These are phyloP conservation scores for Cyrtonyx montezumae DNA, from an alignment of 2,113 vertebrate species.

Conservation along the genomic window DNA sequence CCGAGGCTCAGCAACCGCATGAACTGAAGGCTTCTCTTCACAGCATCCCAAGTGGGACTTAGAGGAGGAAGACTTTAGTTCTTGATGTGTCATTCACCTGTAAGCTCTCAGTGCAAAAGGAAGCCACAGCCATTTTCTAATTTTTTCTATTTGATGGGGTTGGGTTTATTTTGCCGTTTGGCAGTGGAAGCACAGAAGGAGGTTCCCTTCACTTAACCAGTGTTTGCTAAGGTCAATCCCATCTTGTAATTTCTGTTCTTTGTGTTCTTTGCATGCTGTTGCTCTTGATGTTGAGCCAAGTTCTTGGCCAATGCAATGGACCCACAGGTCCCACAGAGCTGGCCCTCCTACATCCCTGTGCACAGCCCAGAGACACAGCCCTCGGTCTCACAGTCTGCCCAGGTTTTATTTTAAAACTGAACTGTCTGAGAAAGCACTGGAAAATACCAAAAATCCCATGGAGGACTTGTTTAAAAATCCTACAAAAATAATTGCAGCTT, in stretches of 20 bases:
- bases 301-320: background rate
- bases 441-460: conserved; percentile 35
- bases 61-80: background rate
- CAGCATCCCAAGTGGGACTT: background rate
- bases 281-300: background rate
- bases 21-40: background rate
- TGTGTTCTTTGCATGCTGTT: background rate
- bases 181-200: background rate
- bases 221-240: background rate
- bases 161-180: background rate
- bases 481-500: conserved; percentile 55
- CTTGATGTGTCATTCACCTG: background rate
- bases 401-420: conserved; percentile 35
- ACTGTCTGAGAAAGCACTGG: background rate
- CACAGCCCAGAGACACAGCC: background rate
- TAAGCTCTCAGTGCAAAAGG: background rate
- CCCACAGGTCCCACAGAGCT: background rate
- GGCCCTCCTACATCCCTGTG: background rate
- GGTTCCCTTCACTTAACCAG: background rate
- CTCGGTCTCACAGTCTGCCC: background rate
- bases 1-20: fast-evolving
- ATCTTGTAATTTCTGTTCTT: background rate
- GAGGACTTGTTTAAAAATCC: conserved; percentile 25
- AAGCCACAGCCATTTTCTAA: background rate
- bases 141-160: background rate